phyloP scores from a whole-genome alignment of 2,888 invertebrate species.

The Acrocera orbiculus region DNA sequence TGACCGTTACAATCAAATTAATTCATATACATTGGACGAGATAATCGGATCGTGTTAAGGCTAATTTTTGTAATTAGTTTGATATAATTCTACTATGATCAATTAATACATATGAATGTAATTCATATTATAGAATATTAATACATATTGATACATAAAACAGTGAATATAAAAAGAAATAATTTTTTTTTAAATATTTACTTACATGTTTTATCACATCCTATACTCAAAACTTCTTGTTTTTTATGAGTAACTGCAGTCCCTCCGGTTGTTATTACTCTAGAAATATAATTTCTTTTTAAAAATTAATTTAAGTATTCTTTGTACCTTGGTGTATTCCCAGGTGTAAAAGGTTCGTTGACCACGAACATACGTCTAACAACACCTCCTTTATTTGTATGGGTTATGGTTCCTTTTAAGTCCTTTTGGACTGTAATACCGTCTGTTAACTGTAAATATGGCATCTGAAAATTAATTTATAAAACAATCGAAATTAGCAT shows the following conservation, averaged over 20 bases:
- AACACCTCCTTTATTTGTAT: slow-evolving; percentile 27
- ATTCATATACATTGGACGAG: too few relatives aligned
- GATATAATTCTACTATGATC: too few relatives aligned
- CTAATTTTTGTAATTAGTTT: too few relatives aligned
- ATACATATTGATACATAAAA: too few relatives aligned
- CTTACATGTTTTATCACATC: slow-evolving; percentile 33
- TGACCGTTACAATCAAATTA: too few relatives aligned
- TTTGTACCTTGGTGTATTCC: slow-evolving; percentile 25
- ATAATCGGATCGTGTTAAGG: too few relatives aligned
- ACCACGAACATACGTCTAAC: slow-evolving; percentile 32
- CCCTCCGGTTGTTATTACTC: slow-evolving; percentile 29
- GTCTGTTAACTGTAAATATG: slow-evolving; percentile 29
- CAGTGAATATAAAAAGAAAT: too few relatives aligned
- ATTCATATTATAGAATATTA: too few relatives aligned
- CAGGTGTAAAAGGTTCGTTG: slow-evolving; percentile 28
- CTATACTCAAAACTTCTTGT: slow-evolving; percentile 31
- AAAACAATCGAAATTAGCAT: too few relatives aligned
- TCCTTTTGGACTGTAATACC: slow-evolving; percentile 32
- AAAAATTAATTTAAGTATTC: background rate
- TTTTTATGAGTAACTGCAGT: slow-evolving; percentile 30
- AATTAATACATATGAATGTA: too few relatives aligned
- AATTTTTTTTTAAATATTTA: slow-evolving; percentile 12
- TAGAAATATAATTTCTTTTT: slow-evolving; percentile 13
- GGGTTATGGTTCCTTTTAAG: slow-evolving; percentile 26
- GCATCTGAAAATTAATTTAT: too few relatives aligned